A percentile compares a stretch with the other conserved stretches of the same genome.
These are phyloP conservation scores for Melanargia galathea DNA, from an alignment of 2,888 invertebrate species.

Conservation along the genomic window DNA sequence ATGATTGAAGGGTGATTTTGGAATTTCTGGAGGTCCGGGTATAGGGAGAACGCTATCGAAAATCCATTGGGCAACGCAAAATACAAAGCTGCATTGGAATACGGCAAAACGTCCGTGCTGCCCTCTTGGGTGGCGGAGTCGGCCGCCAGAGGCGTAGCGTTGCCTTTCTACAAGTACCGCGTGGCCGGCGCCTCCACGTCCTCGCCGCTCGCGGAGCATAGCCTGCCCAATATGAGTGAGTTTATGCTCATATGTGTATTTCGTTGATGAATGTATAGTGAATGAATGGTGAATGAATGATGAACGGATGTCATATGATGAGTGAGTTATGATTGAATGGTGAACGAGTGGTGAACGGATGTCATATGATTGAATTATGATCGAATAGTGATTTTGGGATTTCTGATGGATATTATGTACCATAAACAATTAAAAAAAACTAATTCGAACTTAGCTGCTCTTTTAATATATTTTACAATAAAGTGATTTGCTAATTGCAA, in stretches of 20 bases:
- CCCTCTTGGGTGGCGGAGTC: constrained; percentile 49
- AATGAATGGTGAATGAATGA: neutral
- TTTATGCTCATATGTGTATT: constrained; percentile 22
- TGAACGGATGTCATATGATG: neutral
- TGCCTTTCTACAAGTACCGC: constrained; percentile 83
- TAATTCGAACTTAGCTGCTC: too few relatives aligned
- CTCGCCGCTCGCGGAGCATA: constrained; percentile 84
- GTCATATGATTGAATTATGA: neutral
- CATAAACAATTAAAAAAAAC: too few relatives aligned
- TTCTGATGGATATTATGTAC: too few relatives aligned
- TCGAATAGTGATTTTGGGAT: neutral
- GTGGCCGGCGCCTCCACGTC: constrained; percentile 85
- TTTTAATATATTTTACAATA: too few relatives aligned
- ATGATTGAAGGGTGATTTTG: neutral
- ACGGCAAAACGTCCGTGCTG: constrained; percentile 46
- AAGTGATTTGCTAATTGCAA: neutral
- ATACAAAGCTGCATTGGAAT: neutral
- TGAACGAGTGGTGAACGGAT: neutral
- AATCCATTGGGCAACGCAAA: constrained; percentile 62
- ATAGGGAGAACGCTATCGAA: too few relatives aligned
- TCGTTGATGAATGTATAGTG: neutral
- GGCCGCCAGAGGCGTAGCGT: constrained; percentile 85
- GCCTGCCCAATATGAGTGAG: constrained; percentile 76
- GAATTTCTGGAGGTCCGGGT: too few relatives aligned
- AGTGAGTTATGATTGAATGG: neutral